Base-by-base conservation (phyloP, 2,797 vertebrate species). In the Phoxinus dragarum region DNA sequence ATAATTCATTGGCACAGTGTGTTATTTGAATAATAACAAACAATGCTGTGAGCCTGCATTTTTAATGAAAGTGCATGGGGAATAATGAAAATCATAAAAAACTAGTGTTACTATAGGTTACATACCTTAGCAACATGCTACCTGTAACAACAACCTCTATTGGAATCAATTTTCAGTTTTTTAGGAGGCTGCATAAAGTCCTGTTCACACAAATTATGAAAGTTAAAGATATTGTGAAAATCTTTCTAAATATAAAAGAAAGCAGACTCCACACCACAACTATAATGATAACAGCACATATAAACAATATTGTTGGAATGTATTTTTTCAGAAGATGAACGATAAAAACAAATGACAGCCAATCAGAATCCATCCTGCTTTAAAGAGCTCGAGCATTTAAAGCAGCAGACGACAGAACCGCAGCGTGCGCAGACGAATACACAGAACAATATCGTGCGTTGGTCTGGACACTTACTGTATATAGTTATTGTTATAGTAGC, bases 1-100 rank as follows among this genome's bases (percentile, higher is more conserved):
- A 78, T 84, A 78, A 77, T 84, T 84, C 4, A 84, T 78, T 16
- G 19, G 64, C n/a, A 69, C 82, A 67, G 56, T 59, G 82, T 77
- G 64, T 40, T 77, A 84, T 54, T 54, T 56, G 19, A 84, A 69
- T 31, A 77, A 67, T 40, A 68, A 40, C 34, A 69, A 84, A 84
- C 34, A 77, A 82, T 74, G 40, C 71, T 38, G 40, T 44, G 42
- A 34, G 54, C 3, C 21, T 38, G 38, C 36, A 77, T 84, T 54
- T 77, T 77, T 54, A 54, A 77, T 68, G 47, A 78, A 27, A 78
- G 42, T 49, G 5, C 47, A 47, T 31, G 4, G 38, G 31, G 21
- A 82, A 82, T 82, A 74, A 74, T 23, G 73, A 82, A 44, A 49
- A 66, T 38, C 5, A 66, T 19, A 17, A 66, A 66, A 6, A 31